Evolutionary conservation across 2,888 invertebrate species (phyloP).

Genomic region (Xestia rhomboidea): DNA sequence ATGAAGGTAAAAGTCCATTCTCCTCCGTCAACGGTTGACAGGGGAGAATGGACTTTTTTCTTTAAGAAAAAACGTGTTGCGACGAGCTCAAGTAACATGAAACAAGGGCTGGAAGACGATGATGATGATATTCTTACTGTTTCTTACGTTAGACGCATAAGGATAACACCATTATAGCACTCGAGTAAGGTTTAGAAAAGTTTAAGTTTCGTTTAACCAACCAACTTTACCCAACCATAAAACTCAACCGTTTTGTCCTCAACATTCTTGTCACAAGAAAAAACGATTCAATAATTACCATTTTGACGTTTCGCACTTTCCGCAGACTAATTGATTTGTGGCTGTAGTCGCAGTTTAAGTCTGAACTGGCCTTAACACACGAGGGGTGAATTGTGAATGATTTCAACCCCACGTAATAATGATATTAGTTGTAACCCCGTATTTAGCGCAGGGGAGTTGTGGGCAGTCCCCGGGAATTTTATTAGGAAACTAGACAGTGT

Average conservation of each 20-base stretch:
- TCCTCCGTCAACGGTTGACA: no score
- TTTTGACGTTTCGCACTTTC: background rate
- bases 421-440: constrained; percentile 87
- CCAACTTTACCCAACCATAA: no score
- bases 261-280: background rate
- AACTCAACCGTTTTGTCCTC: background rate
- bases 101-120: no score
- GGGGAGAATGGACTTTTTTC: no score
- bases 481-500: constrained; percentile 43
- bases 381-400: constrained; percentile 72
- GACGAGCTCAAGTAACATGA: no score
- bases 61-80: no score
- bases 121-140: no score
- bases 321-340: background rate
- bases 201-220: background rate
- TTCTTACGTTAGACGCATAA: no score
- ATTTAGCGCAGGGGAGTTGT: constrained; percentile 73
- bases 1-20: no score
- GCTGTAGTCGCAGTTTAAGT: constrained; percentile 8
- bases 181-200: background rate
- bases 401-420: constrained; percentile 78
- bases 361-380: constrained; percentile 64
- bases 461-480: constrained; percentile 50
- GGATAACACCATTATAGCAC: background rate
- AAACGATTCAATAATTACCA: background rate